A percentile compares a stretch with the other conserved stretches of the same genome.
Conservation (phyloP, 2,113 vertebrate genomes). For the Macroglossus sobrinus region DNA sequence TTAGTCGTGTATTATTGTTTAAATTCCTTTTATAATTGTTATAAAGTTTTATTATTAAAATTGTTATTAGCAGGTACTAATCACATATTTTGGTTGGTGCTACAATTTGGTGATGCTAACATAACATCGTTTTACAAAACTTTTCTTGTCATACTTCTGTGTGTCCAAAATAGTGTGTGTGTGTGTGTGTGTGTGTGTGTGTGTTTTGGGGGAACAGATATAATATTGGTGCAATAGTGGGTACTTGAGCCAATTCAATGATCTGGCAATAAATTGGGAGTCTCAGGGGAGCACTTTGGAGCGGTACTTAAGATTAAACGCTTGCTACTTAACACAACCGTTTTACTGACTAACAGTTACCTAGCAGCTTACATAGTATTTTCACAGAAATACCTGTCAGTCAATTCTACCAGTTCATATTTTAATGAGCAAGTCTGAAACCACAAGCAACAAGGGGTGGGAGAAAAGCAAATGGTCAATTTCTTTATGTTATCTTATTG, state of each 20-base stretch:
- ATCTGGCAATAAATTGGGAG: neutral
- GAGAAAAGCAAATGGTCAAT: neutral
- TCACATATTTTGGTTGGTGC: neutral
- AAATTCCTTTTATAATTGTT: neutral
- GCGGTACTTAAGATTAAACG: constrained; percentile 1
- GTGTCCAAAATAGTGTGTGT: neutral
- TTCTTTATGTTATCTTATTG: neutral
- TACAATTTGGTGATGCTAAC: neutral
- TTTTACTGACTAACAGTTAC: constrained; percentile 4
- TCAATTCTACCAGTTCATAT: neutral
- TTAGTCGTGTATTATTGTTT: neutral
- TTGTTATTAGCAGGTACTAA: neutral
- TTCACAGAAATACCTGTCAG: neutral
- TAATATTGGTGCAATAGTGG: neutral
- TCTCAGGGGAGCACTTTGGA: neutral
- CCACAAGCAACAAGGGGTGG: neutral
- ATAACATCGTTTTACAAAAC: neutral
- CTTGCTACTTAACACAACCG: neutral
- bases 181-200: neutral
- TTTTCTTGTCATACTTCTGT: neutral
- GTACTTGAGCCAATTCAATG: neutral
- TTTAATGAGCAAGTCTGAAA: neutral
- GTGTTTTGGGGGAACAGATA: neutral
- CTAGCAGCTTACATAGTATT: neutral
- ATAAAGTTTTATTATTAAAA: neutral